Conservation (phyloP, 2,113 vertebrate genomes). For the Muntiacus reevesi region DNA sequence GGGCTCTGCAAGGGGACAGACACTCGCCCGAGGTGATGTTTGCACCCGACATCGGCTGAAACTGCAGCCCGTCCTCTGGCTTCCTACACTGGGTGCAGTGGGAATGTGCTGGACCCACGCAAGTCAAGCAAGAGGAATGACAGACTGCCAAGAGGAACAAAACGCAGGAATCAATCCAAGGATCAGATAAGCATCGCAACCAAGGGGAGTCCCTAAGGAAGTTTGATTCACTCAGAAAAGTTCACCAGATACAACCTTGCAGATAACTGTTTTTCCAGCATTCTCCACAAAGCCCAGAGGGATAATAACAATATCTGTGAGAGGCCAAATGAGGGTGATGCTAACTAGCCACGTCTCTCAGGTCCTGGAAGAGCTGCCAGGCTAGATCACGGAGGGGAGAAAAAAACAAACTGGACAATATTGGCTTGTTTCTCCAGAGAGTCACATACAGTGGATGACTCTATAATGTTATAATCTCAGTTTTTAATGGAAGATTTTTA, state of each 20-base stretch:
- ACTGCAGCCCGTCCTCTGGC: constrained; percentile 82
- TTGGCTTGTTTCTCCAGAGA: not conserved
- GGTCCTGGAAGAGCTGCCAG: not conserved
- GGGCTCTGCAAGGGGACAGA: constrained; percentile 79
- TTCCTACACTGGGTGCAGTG: constrained; percentile 85
- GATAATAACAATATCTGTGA: not conserved
- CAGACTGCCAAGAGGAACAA: constrained; percentile 81
- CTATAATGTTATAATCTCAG: not conserved
- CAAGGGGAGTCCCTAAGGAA: not conserved
- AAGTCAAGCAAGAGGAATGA: constrained; percentile 88
- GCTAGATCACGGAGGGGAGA: not conserved
- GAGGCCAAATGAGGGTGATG: not conserved
- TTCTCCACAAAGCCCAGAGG: not conserved
- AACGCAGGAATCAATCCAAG: not conserved
- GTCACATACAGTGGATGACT: not conserved
- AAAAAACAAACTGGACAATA: not conserved
- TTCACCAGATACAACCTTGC: not conserved
- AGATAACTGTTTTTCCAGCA: not conserved
- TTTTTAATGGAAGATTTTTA: not conserved
- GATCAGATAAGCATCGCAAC: not conserved
- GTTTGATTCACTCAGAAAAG: not conserved
- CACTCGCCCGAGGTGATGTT: constrained; percentile 80
- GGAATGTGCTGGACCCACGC: constrained; percentile 83
- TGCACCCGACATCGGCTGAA: constrained; percentile 10
- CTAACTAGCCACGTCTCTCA: not conserved